These are phyloP conservation scores for Microcebus tavaratra DNA, from an alignment of 2,113 vertebrate species.

Conservation along the genomic window DNA sequence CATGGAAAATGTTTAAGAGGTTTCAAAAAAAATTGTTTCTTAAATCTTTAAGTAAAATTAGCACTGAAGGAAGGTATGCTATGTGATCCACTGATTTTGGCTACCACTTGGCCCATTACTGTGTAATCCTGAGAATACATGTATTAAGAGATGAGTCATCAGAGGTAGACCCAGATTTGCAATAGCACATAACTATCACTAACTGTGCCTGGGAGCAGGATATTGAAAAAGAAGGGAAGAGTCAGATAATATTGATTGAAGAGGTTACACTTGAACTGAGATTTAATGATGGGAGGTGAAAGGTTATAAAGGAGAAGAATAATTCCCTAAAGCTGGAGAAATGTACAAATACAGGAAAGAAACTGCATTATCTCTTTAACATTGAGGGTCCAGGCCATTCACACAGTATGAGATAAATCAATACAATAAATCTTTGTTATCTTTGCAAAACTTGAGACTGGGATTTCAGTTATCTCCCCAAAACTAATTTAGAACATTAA, in stretches of 20 bases:
- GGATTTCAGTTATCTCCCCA: neutral
- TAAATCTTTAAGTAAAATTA: neutral
- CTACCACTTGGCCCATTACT: neutral
- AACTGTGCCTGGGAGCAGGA: neutral
- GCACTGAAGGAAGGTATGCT: neutral
- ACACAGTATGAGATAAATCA: neutral
- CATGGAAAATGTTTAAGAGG: neutral
- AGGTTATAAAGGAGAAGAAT: neutral
- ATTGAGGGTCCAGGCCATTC: neutral
- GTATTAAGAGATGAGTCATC: neutral
- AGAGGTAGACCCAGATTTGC: neutral
- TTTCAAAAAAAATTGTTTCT: neutral
- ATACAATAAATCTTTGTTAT: neutral
- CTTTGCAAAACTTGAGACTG: neutral
- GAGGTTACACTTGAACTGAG: neutral
- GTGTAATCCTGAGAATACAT: neutral
- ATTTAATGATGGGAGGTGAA: neutral
- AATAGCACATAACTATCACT: neutral
- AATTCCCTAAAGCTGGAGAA: neutral
- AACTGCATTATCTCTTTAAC: neutral
- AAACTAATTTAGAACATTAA: conserved; percentile 39
- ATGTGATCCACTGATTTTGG: neutral
- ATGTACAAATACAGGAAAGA: neutral
- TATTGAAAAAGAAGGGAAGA: neutral
- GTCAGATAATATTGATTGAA: neutral